Base-by-base conservation (phyloP, 2,797 vertebrate genomes). In the Myotis planiceps region DNA sequence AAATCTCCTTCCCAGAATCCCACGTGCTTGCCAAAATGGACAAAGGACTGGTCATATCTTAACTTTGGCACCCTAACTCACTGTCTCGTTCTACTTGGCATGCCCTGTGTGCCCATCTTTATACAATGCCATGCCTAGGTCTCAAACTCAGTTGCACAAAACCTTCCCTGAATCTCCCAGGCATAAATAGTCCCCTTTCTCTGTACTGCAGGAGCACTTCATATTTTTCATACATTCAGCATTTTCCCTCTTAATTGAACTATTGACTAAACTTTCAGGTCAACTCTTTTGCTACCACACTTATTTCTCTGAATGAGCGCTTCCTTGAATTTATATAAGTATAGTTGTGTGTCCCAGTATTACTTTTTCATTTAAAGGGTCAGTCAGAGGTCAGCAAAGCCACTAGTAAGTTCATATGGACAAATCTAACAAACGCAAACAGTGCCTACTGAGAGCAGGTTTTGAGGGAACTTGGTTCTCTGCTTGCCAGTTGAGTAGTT, bases 311-410 rank as follows among this genome's bases (percentile, higher is more conserved):
- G 75, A 93, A 55, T 58, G 84, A 86, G 47, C 37, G 29, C 60
- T 81, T 92, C 37, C 86, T 91, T 84, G 49, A 89, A 87, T 87
- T 78, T 58, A 37, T 81, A 39, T 80, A 83, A 42, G 45, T 66
- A 66, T 78, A 42, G 32, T 27, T 91, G 18, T 95, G 58, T 55
- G 65, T 75, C 89, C 75, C 71, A 91, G 71, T 9, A 27, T 55
- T 45, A n/a, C 65, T 55, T 91, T 92, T 96, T 83, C 63, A 84
- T 68, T 92, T 45, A 75, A 92, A 87, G 42, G 71, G 74, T 88
- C 85, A 93, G 89, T 93, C 88, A 95, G 63, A 88, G 83, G 51
- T 91, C 90, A 92, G 60, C 25, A 86, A 94, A 92, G 63, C 66
- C 76, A 85, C 27, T 25, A 15, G 39, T 79, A 71, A 68, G 53